Evolutionary conservation across 2,888 invertebrate genomes (phyloP), one percentile per base, ranked within the genome.

Genomic region (Drosophila sordidapex): DNA sequence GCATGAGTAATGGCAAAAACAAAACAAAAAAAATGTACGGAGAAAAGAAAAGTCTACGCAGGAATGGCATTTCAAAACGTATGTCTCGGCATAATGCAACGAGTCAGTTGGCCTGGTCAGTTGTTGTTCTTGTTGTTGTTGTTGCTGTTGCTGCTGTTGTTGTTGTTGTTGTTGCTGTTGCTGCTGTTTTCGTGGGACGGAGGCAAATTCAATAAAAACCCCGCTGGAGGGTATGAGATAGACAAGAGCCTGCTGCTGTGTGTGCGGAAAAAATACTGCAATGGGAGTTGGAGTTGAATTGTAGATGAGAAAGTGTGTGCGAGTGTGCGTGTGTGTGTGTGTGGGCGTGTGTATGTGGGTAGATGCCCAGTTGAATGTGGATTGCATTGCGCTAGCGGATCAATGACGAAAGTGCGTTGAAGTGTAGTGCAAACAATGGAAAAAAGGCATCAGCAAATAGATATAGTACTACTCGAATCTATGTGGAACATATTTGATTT

Each of bases 391-490:
- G 60, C 48, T 65, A 60, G 40, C 76, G 79, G 87, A 87, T 90
- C 90, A 89, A 87, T 90, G 87, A 79, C 85, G 86, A 84, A 89
- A 90, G 87, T 87, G 90, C 87, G 89, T 90, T 90, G 85, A 87
- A 90, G 87, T 87, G 87, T 87, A 87, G 90, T 74, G 78, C 90
- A 90, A 87, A 88, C 90, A 87, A 87, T 87, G 87, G 87, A 69
- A 69, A 74, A 75, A 79, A 83, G 76, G 82, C 87, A 90, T 61
- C 74, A 70, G 90, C 87, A 90, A 88, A 86, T 90, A 83, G 71
- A 54, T 58, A 61, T 58, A 33, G 43, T 3, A 38, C n/a, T 43
- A n/a, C 72, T 21, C 31, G 48, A 11, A 43, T 72, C 53, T 63
- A 84, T 79, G 65, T 76, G 78, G 72, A 78, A 77, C 73, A 77